Conservation (phyloP, 23 tunicate species). For the Phallusia fumigata region DNA sequence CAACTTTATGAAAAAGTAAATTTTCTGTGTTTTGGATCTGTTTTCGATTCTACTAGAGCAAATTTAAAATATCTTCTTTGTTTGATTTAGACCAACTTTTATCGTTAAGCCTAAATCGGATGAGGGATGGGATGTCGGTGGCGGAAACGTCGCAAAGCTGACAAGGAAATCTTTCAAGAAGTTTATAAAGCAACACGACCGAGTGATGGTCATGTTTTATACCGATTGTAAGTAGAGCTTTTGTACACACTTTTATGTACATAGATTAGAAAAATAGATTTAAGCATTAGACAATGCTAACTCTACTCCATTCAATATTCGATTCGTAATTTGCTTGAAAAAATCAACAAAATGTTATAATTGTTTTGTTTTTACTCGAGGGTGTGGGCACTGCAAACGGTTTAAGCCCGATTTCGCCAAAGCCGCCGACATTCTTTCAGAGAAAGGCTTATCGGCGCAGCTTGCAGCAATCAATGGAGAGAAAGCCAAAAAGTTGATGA, state of each 20-base stretch:
- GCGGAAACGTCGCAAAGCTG: slow-evolving; percentile 46
- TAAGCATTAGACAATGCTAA: too few species aligned
- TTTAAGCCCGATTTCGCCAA: slow-evolving; percentile 67
- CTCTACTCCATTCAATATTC: too few species aligned
- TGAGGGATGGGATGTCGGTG: slow-evolving; percentile 15
- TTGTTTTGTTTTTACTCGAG: slow-evolving; percentile 16
- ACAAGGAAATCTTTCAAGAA: slow-evolving; percentile 33
- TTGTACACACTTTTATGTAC: too few species aligned
- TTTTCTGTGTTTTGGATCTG: background rate
- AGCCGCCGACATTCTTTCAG: slow-evolving; percentile 60
- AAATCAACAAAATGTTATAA: too few species aligned
- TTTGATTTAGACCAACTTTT: slow-evolving; percentile 44
- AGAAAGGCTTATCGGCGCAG: slow-evolving; percentile 17
- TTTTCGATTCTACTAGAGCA: too few species aligned
- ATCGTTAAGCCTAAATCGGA: slow-evolving; percentile 35
- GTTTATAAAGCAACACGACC: slow-evolving; percentile 35
- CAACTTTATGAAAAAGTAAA: slow-evolving; percentile 59
- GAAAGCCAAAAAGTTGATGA: slow-evolving; percentile 26
- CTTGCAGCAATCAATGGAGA: slow-evolving; percentile 64
- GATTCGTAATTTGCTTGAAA: too few species aligned
- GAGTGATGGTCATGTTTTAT: slow-evolving; percentile 77
- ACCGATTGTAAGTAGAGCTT: slow-evolving; percentile 86
- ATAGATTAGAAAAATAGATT: too few species aligned
- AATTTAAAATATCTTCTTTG: background rate
- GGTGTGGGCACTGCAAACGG: slow-evolving; percentile 88